Evolutionary conservation across 92 coral and sea anemone genomes (phyloP).

Genomic region (Metridium senile): DNA sequence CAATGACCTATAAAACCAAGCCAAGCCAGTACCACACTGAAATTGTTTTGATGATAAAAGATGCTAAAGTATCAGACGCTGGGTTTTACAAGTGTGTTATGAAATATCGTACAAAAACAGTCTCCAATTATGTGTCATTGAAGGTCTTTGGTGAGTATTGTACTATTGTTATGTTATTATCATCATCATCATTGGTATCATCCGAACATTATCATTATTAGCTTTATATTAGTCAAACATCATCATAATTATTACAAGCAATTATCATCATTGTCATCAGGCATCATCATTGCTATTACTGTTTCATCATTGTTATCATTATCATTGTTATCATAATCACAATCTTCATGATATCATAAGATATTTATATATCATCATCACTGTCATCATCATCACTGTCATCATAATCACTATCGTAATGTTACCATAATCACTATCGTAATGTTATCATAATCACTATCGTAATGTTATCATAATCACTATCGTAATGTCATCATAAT

Average conservation of each 20-base stretch:
- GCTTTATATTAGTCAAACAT: not conserved
- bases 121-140: not conserved
- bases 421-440: not conserved
- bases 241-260: not conserved
- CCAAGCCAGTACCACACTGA: not conserved
- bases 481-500: not conserved
- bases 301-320: not conserved
- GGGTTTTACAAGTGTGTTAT: slow-evolving; percentile 22
- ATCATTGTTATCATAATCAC: not conserved
- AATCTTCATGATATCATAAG: not conserved
- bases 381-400: not conserved
- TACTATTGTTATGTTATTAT: not conserved
- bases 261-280: no score
- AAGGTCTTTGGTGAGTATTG: slow-evolving; percentile 13
- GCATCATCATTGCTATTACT: no score
- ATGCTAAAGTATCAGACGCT: slow-evolving; percentile 14
- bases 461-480: not conserved
- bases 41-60: slow-evolving; percentile 10
- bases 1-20: not conserved
- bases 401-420: not conserved
- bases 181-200: no score
- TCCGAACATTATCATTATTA: no score
- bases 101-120: not conserved
- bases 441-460: not conserved
- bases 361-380: not conserved